Evolutionary conservation across 2,888 invertebrate genomes (phyloP).

Genomic region (Resseliella maxima): DNA sequence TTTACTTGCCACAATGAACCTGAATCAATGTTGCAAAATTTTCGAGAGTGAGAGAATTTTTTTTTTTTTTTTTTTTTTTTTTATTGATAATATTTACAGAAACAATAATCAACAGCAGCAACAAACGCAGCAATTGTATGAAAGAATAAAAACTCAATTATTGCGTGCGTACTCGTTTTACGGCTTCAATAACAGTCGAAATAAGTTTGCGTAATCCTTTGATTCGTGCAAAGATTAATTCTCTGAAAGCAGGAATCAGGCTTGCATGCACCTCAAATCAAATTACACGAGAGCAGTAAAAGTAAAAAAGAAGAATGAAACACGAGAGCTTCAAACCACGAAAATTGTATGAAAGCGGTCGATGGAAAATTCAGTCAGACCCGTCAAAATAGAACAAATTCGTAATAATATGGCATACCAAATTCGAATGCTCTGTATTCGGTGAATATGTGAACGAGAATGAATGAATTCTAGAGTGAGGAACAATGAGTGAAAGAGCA

Average conservation of each 20-base stretch:
- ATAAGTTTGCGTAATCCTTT: constrained; percentile 27
- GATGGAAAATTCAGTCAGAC: background rate
- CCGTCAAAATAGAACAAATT: background rate
- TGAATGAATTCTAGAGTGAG: too few relatives aligned
- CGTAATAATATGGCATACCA: constrained; percentile 9
- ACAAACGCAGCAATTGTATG: background rate
- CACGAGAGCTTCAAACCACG: background rate
- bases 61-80: too few relatives aligned
- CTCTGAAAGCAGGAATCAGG: background rate
- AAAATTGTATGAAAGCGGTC: background rate
- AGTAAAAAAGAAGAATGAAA: background rate
- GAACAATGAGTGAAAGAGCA: too few relatives aligned
- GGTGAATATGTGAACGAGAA: too few relatives aligned
- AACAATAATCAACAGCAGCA: too few relatives aligned
- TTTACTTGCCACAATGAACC: background rate
- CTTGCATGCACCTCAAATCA: background rate
- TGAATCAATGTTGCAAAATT: background rate
- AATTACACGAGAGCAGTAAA: constrained; percentile 16
- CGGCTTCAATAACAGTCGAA: constrained; percentile 11
- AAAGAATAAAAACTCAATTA: background rate
- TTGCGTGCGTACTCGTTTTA: background rate
- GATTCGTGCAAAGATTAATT: too few relatives aligned
- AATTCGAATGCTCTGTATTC: background rate
- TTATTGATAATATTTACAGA: too few relatives aligned
- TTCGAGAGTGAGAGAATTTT: background rate